Percentiles rank a stretch among this genome's conserved stretches.
These are phyloP conservation scores for Agrenia bidenticulata DNA, from an alignment of 2,888 invertebrate species.

Conservation along the genomic window DNA sequence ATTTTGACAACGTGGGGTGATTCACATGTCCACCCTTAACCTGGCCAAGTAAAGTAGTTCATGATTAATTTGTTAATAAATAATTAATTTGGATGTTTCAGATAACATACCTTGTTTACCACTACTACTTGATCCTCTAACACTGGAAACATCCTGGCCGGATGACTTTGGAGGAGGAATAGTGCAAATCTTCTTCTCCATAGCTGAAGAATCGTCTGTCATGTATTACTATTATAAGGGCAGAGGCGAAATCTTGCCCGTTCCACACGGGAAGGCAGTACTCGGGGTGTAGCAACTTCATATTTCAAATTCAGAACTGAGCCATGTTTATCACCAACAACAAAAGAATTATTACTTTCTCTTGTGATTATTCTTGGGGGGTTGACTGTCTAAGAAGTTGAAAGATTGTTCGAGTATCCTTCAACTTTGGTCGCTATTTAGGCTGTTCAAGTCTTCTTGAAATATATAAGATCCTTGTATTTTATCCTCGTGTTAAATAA, in stretches of 20 bases:
- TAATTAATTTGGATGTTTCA: neutral
- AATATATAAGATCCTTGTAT: no score
- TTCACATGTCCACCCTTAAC: no score
- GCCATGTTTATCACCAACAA: constrained; percentile 50
- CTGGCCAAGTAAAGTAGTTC: no score
- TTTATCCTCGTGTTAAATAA: no score
- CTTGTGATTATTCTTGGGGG: constrained; percentile 23
- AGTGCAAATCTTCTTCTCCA: constrained; percentile 51
- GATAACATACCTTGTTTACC: constrained; percentile 31
- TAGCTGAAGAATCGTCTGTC: constrained; percentile 46
- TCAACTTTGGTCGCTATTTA: neutral
- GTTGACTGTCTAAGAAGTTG: constrained; percentile 18
- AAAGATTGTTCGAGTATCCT: neutral
- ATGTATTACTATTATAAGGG: constrained; percentile 36
- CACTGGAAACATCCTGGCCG: constrained; percentile 25
- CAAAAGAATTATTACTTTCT: constrained; percentile 30
- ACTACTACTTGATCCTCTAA: constrained; percentile 4
- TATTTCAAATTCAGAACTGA: constrained; percentile 50
- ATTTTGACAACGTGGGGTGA: no score
- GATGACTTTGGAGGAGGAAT: constrained; percentile 38
- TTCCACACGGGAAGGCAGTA: constrained; percentile 49
- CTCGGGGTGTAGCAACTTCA: constrained; percentile 47
- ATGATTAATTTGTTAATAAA: constrained; percentile 4
- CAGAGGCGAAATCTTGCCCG: constrained; percentile 46
- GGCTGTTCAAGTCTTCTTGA: no score